These are phyloP conservation scores for Hyperoodon ampullatus DNA, from an alignment of 2,113 vertebrate species.

Conservation along the genomic window DNA sequence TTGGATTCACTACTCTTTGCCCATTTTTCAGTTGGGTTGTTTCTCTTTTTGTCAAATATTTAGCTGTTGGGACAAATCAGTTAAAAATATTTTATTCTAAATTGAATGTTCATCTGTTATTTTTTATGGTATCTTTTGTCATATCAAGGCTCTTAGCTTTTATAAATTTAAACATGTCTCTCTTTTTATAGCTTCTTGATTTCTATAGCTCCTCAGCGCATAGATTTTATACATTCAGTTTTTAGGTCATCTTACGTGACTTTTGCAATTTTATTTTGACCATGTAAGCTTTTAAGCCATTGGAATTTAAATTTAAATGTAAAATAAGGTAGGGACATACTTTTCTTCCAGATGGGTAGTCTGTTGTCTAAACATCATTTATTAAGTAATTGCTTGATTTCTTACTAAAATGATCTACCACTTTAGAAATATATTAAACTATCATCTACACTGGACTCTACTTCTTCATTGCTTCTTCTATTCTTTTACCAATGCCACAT, in stretches of 20 bases:
- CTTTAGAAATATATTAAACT: not conserved
- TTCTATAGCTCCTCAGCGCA: not conserved
- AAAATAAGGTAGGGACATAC: not conserved
- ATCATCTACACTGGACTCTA: not conserved
- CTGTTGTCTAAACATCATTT: not conserved
- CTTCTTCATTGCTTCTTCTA: not conserved
- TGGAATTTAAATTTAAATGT: not conserved
- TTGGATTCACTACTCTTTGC: not conserved
- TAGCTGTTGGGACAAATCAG: not conserved
- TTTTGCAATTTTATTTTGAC: constrained; percentile 8
- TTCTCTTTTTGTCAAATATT: not conserved
- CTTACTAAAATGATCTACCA: not conserved
- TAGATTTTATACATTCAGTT: not conserved
- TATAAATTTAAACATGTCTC: not conserved
- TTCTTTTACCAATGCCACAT: not conserved
- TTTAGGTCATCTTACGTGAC: not conserved
- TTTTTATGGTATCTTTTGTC: not conserved
- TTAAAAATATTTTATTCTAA: constrained; percentile 1
- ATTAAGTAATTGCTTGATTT: not conserved
- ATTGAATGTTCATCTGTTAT: not conserved
- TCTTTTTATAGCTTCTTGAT: not conserved
- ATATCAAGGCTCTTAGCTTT: not conserved
- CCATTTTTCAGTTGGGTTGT: not conserved
- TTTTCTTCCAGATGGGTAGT: not conserved
- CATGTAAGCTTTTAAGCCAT: not conserved